Base-by-base conservation (phyloP, 2,113 vertebrate species). In the Indicator maculatus region DNA sequence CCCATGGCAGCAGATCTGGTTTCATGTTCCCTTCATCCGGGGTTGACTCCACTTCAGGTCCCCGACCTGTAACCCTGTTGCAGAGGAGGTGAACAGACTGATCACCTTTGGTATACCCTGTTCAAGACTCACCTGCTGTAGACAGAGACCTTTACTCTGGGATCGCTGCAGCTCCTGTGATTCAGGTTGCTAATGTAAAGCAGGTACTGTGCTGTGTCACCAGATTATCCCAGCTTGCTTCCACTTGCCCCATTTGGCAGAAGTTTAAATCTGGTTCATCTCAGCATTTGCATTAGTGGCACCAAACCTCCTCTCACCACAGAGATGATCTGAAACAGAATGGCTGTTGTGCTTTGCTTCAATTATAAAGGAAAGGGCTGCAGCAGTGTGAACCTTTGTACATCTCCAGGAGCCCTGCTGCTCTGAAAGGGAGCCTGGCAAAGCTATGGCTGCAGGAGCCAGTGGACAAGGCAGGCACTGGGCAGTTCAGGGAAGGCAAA, bases 381-480 rank as follows among this genome's bases (percentile, higher is more conserved):
- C 1, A 30, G 72, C 56, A 12, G 38, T 1, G 18, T 6, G 50
- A 83, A 3, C 33, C 17, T 8, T 12, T 2, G 5, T 0, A 6
- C 2, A 0, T 28, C 14, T 10, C 7, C 12, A 5, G 0, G n/a
- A 58, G 39, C 60, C 60, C 8, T 2, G 2, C 5, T 5, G 7
- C n/a, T 19, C 44, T 9, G 61, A 5, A 8, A 10, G 28, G 31
- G 47, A 8, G 5, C 1, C 39, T 8, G 39, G 9, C 9, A 24
- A 36, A 70, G 33, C 60, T 5, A 0, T 4, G 15, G 27, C 63
- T 12, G 24, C 4, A 19, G 1, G 21, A 19, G 63, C 50, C 5
- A 11, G 10, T 1, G 8, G 5, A 12, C n/a, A 53, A 47, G 65
- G 65, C 59, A 10, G 56, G 65, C 9, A 1, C 9, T 7, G 9